Evolutionary conservation across 2,888 invertebrate species (phyloP), one percentile per base, ranked within the genome.

Genomic region (Philonicus albiceps): DNA sequence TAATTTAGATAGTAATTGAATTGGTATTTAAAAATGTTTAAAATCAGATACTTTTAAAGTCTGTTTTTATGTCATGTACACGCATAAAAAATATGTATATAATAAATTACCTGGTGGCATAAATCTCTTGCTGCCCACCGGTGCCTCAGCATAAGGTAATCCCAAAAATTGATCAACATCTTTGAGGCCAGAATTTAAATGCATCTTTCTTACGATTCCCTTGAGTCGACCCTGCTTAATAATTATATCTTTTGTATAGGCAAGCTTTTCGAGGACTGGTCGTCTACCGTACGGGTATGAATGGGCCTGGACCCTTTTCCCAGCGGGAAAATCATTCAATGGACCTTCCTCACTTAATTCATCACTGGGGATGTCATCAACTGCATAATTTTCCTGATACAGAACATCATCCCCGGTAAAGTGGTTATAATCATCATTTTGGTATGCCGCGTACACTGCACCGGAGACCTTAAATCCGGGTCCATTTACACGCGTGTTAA

Each of bases 131-230:
- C 93, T 94, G 6, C 95, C 96, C 5, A 95, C 93, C 0, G 97
- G 97, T 11, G 97, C 94, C 49, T 96, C 96, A 4, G 97, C 97
- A 92, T 96, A 97, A 4, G 97, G 97, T 89, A 97, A 94, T 2
- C 97, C 96, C 85, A 95, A 93, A 91, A 95, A 96, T 91, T 96
- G 95, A 91, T 96, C 96, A 88, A 96, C 95, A 37, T 93, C 93
- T 89, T 94, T 94, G 86, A 96, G 91, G 49, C 94, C 94, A 86
- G 94, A 94, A 89, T 94, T 94, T 53, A 94, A 92, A 88, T 91
- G 92, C 89, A 94, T 94, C 4, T 95, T 95, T 88, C 95, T 94
- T 64, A 95, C 94, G 87, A 95, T 92, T 78, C 96, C 96, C 89
- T 95, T 94, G 11, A 96, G 90, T 72, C 94, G 93, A 0, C 96